Base-by-base conservation (phyloP, 2,888 invertebrate genomes). In the Drosophila picticornis region DNA sequence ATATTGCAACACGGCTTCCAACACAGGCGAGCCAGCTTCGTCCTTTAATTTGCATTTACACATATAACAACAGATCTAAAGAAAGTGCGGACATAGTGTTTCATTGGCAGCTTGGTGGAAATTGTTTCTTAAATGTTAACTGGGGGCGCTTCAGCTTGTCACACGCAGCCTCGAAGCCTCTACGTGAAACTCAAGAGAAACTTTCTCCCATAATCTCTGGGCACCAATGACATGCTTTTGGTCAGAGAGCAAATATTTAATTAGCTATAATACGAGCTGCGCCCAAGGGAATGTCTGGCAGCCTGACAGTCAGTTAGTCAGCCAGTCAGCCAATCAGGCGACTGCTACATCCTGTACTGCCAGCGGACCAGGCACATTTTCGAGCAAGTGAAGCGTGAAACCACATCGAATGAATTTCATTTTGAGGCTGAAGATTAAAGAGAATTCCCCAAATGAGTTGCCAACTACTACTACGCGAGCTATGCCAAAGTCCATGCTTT, bases 161-260 rank as follows among this genome's bases (percentile, higher is more conserved):
- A 75, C 61, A 66, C 64, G 59, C 32, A 71, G 53, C 55, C 46
- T n/a, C 38, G 34, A 61, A 68, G 76, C 53, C 70, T 38, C 52
- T 2, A 46, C 22, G 2, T 22, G 62, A 43, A 56, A 51, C 38
- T 48, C 32, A 67, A 67, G 55, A 56, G 57, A 81, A 75, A 75
- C 63, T 83, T 83, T 68, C 57, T 46, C 6, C 56, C 52, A 62
- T 60, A 61, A 66, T 80, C 80, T 80, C 58, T 46, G 63, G 64
- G 55, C 72, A 72, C 67, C 83, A 72, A 77, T 85, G 86, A 81
- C 73, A 74, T 60, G 73, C 72, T 73, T 74, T 76, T 72, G 71
- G 66, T 55, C 75, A 74, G 62, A 71, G 89, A 72, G 76, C 78
- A 86, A 82, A 86, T 82, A 88, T 88, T 90, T 88, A 88, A 88